Base-by-base conservation (phyloP, 2,113 vertebrate genomes). In the Dipodomys spectabilis region DNA sequence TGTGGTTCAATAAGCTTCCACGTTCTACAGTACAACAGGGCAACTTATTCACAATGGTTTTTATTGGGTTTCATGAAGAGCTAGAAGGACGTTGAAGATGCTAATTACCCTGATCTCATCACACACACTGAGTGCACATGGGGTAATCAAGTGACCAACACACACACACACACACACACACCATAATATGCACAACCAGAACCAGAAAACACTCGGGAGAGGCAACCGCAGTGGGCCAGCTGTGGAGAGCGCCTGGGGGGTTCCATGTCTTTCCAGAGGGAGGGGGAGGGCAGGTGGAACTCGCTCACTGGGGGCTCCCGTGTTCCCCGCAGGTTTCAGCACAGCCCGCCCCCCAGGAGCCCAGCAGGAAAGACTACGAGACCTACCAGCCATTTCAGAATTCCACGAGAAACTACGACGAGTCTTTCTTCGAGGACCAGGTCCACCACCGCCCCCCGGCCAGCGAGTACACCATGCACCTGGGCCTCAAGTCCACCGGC, bases 401-500 rank as follows among this genome's bases (percentile, higher is more conserved):
- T 97, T 99, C 99, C 95, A 99, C 99, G 3, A 98, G 99, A 92
- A 99, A 98, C 97, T 99, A 99, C 12, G 99, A 99, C 74, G 99
- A 99, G 96, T 98, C 99, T 96, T 99, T 99, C 98, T 99, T 99
- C 96, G 99, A 99, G 96, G 99, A 99, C 96, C 99, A 99, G 97
- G 99, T 99, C 95, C 98, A 98, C 98, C 99, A 99, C 65, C 98
- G 98, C 80, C 98, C 99, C 96, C 98, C 99, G 78, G 97, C 99
- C 96, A 98, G 99, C 0, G 99, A 99, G 97, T 99, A 99, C 98
- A 99, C 99, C 98, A 99, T 99, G 99, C 99, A 99, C 96, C 99
- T 99, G 98, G 99, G 99, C 97, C 99, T 99, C 97, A 99, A 99
- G 98, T 99, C 99, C 97, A 99, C 99, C 2, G 99, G 99, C 97